Evolutionary conservation across 2,113 vertebrate species (phyloP), one percentile per base, ranked within the genome.

Genomic region (Bubalus kerabau): DNA sequence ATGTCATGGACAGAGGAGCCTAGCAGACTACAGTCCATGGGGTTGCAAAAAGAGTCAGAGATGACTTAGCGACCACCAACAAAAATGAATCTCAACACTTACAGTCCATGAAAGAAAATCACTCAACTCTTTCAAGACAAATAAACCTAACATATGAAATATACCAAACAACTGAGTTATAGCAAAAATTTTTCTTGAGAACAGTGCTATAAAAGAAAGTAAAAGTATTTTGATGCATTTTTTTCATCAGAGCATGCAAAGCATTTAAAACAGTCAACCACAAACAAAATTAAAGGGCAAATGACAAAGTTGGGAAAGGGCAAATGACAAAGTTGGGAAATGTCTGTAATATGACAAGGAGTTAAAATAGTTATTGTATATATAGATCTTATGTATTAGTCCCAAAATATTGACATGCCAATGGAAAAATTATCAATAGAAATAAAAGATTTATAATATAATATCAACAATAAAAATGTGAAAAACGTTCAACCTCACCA

Each of bases 151-250:
- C 83, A 91, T 60, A 83, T 60, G 43, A 95, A 97, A 85, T 67
- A 28, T n/a, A 88, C 71, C 32, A 94, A 84, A 50, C 6, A 71
- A 94, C 16, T 62, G 64, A 95, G 40, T 52, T 21, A 67, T 0
- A 60, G 32, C 26, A 67, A 96, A 97, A 67, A 71, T 23, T 24
- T 84, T 94, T 78, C 67, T 95, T 97, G 76, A 94, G 52, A 94
- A 81, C 0, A 62, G 32, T 40, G 40, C 13, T 92, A 83, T 71
- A 78, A 74, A 71, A 71, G 64, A 94, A 95, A 88, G 59, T 30
- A 43, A 91, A 96, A 96, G 54, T 91, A 83, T 95, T 87, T 59
- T 87, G 40, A 90, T 92, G 36, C 5, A 80, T 91, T 97, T 97
- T 97, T 82, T 26, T 32, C 21, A 90, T 86, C 30, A 93, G 23